Percentiles rank a stretch among this genome's conserved stretches.
Conservation (phyloP, 1,140 invertebrate species). For the Tetranychus cinnabarinus region DNA sequence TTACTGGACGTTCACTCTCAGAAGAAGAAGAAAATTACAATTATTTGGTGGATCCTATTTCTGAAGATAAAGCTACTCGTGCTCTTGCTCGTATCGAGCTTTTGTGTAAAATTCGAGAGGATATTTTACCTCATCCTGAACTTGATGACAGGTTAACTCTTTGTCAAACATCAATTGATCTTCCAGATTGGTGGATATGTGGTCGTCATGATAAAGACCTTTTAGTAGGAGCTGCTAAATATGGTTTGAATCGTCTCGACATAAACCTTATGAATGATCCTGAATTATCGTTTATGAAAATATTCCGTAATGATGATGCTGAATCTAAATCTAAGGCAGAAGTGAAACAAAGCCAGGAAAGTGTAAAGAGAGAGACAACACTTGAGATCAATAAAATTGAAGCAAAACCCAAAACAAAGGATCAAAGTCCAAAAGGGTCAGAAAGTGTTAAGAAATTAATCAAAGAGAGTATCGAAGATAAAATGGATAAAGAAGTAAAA, state of each 20-base stretch:
- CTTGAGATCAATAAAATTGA: constrained; percentile 12
- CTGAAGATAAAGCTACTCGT: constrained; percentile 43
- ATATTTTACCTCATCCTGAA: constrained; percentile 59
- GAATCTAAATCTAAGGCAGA: background rate
- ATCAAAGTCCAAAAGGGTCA: constrained; percentile 26
- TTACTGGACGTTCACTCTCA: constrained; percentile 48
- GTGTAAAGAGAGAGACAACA: background rate
- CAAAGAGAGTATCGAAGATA: too few species aligned
- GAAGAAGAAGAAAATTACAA: constrained; percentile 44
- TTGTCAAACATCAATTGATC: constrained; percentile 63
- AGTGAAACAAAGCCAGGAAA: background rate
- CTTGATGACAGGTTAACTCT: constrained; percentile 63
- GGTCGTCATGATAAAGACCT: constrained; percentile 87
- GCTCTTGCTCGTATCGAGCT: constrained; percentile 67
- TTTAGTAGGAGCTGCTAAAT: constrained; percentile 75
- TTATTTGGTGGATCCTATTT: constrained; percentile 34
- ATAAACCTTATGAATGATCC: constrained; percentile 78
- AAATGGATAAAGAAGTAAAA: background rate
- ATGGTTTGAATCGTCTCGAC: constrained; percentile 76
- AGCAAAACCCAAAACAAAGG: constrained; percentile 1
- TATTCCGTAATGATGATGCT: constrained; percentile 1
- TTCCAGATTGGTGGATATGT: constrained; percentile 86
- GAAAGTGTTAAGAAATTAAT: constrained; percentile 35
- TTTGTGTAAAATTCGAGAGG: constrained; percentile 66
- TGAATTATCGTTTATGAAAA: constrained; percentile 56